Evolutionary conservation across 2,888 invertebrate species (phyloP), one percentile per base, ranked within the genome.

Genomic region (Pseudoips prasinana): DNA sequence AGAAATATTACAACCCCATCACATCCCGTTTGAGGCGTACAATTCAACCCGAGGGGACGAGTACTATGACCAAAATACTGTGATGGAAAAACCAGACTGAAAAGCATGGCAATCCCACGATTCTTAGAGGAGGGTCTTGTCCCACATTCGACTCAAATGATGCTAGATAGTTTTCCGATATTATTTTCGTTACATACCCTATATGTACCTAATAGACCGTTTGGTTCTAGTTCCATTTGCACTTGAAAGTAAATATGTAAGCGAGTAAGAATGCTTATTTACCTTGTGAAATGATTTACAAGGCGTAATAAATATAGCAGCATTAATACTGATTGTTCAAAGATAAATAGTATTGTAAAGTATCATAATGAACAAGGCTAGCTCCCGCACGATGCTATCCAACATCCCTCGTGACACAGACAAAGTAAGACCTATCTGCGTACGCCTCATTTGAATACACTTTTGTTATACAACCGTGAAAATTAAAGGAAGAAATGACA

Each of bases 301-400:
- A 44, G 41, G 44, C 29, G 43, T 23, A 25, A 51, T 65, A 59
- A 57, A 65, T 66, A 65, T 59, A 48, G 40, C 48, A 44, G 38
- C 38, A 53, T 51, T 47, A 51, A 49, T 47, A 46, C 34, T 56
- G 25, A 32, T 53, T 65, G 58, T 59, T 51, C 58, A 27, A 38
- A 24, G 55, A 55, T 62, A 64, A 58, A 60, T 46, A 56, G 10
- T n/a, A 60, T 63, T 64, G 64, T 56, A 35, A 31, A 28, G 37
- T 35, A 29, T 39, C 23, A 52, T 48, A 57, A 57, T 49, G 52
- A 51, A 49, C 60, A 50, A 66, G 67, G 62, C 49, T 62, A 39
- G 40, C 29, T 46, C 37, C 54, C 50, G 54, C 60, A 65, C 58
- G 55, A 47, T 34, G 43, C 35, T 24, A 24, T 7, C 17, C 37